Evolutionary conservation across 2,113 vertebrate species (phyloP), one percentile per base, ranked within the genome.

Genomic region (Strigops habroptila): DNA sequence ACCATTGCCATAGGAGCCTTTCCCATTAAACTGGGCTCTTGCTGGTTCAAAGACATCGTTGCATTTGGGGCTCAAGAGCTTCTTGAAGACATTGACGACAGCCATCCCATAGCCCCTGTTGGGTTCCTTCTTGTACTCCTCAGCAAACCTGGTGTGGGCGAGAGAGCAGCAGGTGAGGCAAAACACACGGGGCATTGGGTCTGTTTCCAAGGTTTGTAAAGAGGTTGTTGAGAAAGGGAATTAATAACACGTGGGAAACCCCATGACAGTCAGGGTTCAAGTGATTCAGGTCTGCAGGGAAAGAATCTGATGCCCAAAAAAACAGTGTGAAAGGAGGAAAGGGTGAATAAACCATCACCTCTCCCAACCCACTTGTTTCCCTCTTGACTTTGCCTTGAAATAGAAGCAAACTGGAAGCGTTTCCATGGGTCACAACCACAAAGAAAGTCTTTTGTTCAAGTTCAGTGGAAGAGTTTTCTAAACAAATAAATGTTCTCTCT

Each of bases 1-100:
- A 3, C 99, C 99, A 0, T 99, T 99, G 28, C 99, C 99, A 0
- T 99, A 99, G 77, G 99, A 99, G 68, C 99, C 99, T 8, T 99
- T 98, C 25, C 99, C 99, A 0, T 98, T 99, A 75, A 99, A 99
- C 97, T 99, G 99, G 85, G 98, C 98, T 69, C 98, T 98, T 0
- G 99, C 99, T 0, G 99, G 99, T 93, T 99, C 99, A 82, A 98
- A 99, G 59, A 99, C 98, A 0, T 99, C 99, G 0, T 15, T 98
- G 84, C 99, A 98, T 52, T 99, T 98, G 60, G 99, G 98, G 57
- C 98, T 99, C 21, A 99, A 97, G 25, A 99, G 98, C 93, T 99
- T 99, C 97, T 98, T 99, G 97, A 99, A 98, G 90, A 99, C 99
- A 1, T 98, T 98, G 92, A 99, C 93, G 8, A 99, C 99, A 2